Conservation (phyloP, 2,888 invertebrate species). For the Selenia dentaria region DNA sequence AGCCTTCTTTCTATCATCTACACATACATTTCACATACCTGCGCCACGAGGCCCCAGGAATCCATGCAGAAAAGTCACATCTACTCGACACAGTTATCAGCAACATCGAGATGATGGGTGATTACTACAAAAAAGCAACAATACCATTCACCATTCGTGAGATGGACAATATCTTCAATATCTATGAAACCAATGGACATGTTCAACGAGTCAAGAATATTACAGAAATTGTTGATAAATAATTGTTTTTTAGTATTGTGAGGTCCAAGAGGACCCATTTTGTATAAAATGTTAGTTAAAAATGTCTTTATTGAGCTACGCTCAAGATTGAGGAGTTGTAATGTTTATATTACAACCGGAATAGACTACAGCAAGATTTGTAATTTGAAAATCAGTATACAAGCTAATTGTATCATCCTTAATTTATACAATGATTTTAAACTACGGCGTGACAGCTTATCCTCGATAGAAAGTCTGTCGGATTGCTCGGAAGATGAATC, state of each 20-base stretch:
- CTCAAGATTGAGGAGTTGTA: conserved; percentile 85
- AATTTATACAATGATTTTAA: conserved; percentile 64
- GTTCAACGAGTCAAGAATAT: conserved; percentile 68
- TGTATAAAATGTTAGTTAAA: conserved; percentile 67
- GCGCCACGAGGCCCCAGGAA: conserved; percentile 92
- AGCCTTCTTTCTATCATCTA: conserved; percentile 98
- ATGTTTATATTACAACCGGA: conserved; percentile 82
- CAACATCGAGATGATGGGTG: conserved; percentile 92
- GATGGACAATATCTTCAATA: conserved; percentile 88
- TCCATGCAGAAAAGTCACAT: conserved; percentile 94
- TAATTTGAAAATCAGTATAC: conserved; percentile 75
- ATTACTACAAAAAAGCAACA: conserved; percentile 93
- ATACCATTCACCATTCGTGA: conserved; percentile 92
- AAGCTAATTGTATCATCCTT: conserved; percentile 70
- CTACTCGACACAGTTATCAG: conserved; percentile 94
- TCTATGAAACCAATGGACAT: conserved; percentile 85
- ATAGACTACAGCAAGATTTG: conserved; percentile 69
- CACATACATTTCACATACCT: conserved; percentile 96
- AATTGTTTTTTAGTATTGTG: conserved; percentile 34
- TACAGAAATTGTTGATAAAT: conserved; percentile 61
- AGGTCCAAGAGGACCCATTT: neutral
- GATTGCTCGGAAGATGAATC: conserved; percentile 74
- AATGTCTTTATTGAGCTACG: conserved; percentile 85
- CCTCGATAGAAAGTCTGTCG: conserved; percentile 76
- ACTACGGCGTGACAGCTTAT: conserved; percentile 67